Conservation (phyloP, 2,113 vertebrate species). For the Ciconia stormi region DNA sequence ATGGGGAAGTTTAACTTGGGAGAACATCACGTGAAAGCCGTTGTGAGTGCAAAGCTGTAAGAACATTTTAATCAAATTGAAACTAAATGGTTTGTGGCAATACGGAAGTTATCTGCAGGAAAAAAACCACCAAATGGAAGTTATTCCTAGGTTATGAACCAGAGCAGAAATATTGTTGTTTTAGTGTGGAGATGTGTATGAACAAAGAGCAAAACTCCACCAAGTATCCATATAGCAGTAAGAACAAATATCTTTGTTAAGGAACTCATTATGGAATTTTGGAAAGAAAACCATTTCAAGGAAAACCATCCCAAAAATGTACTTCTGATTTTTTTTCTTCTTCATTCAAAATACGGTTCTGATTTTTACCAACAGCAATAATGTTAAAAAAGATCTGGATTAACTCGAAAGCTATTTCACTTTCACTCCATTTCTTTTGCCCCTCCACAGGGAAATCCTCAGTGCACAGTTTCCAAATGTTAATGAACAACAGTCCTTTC, state of each 20-base stretch:
- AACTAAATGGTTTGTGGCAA: background rate
- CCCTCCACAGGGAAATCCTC: conserved; percentile 55
- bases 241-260: background rate
- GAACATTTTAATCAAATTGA: background rate
- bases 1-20: background rate
- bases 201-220: background rate
- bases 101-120: background rate
- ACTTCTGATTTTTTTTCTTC: background rate
- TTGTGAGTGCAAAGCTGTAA: background rate
- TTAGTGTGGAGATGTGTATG: background rate
- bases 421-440: conserved; percentile 66
- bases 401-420: conserved; percentile 54
- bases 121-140: background rate
- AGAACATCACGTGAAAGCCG: background rate
- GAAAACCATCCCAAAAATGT: background rate
- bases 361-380: conserved; percentile 8
- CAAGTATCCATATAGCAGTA: background rate
- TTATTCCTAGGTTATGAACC: background rate
- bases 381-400: conserved; percentile 30
- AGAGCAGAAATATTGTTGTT: background rate
- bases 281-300: background rate
- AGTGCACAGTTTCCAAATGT: conserved; percentile 38
- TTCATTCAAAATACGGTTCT: background rate
- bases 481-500: conserved; percentile 70
- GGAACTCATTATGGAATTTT: background rate